phyloP scores from a whole-genome alignment of 1,140 invertebrate species.

The Ceratoteleas bidentatus region DNA sequence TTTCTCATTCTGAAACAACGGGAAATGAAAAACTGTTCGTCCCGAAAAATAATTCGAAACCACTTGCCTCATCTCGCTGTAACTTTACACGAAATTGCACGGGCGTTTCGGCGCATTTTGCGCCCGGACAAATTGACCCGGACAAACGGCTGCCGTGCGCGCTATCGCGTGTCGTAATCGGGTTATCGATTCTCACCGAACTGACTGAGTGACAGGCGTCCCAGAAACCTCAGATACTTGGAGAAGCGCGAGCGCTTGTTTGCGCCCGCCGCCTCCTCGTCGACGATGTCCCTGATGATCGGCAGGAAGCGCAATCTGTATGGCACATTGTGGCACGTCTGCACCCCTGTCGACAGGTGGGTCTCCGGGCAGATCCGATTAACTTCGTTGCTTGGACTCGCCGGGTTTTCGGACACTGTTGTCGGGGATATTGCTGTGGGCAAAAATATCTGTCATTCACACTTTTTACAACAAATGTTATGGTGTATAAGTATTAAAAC shows the following conservation, averaged over 20 bases:
- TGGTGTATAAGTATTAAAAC: too few species aligned
- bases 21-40: too few species aligned
- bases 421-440: slow-evolving; percentile 61
- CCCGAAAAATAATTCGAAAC: too few species aligned
- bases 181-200: slow-evolving; percentile 74
- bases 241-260: slow-evolving; percentile 69
- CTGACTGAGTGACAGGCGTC: slow-evolving; percentile 75
- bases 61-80: too few species aligned
- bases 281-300: slow-evolving; percentile 72
- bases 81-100: too few species aligned
- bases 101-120: too few species aligned
- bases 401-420: slow-evolving; percentile 60
- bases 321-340: slow-evolving; percentile 78
- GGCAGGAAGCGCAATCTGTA: slow-evolving; percentile 81
- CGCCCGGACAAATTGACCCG: slow-evolving; percentile 14
- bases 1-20: too few species aligned
- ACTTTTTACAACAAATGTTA: too few species aligned
- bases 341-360: slow-evolving; percentile 77
- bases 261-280: slow-evolving; percentile 65
- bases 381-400: slow-evolving; percentile 45
- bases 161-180: slow-evolving; percentile 47
- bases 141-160: slow-evolving; percentile 6
- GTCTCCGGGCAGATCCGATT: slow-evolving; percentile 62
- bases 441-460: too few species aligned
- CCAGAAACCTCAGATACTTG: slow-evolving; percentile 75